A percentile compares a stretch with the other conserved stretches of the same genome.
phyloP scores from a whole-genome alignment of 2,113 vertebrate species.

The Apodemus sylvaticus region DNA sequence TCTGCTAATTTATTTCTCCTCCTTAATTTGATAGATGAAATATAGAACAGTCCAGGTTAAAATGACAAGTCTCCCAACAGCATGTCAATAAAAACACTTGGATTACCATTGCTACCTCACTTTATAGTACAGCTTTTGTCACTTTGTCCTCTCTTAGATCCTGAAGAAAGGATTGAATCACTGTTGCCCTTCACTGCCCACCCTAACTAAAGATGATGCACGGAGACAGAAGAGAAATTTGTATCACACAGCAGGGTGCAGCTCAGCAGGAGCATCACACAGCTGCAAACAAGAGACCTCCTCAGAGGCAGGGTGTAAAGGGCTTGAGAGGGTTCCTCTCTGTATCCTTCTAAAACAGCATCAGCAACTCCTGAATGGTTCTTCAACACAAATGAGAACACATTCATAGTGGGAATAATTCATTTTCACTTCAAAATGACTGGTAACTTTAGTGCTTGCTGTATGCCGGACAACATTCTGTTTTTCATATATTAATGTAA shows the following conservation, averaged over 20 bases:
- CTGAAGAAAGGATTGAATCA: background rate
- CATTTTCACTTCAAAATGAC: background rate
- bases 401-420: background rate
- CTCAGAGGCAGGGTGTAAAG: background rate
- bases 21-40: background rate
- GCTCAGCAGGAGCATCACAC: background rate
- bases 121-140: background rate
- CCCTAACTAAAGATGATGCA: background rate
- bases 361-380: background rate
- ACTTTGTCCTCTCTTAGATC: background rate
- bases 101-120: background rate
- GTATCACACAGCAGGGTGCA: fast-evolving
- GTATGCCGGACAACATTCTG: background rate
- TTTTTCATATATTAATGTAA: background rate
- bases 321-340: background rate
- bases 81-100: background rate
- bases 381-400: background rate
- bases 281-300: background rate
- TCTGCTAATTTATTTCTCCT: background rate
- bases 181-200: background rate
- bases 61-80: background rate
- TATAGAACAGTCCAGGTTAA: background rate
- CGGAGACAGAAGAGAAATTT: background rate
- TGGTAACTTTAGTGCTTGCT: background rate
- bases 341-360: background rate